Evolutionary conservation across 2,113 vertebrate genomes (phyloP).

Genomic region (Larimichthys crocea): DNA sequence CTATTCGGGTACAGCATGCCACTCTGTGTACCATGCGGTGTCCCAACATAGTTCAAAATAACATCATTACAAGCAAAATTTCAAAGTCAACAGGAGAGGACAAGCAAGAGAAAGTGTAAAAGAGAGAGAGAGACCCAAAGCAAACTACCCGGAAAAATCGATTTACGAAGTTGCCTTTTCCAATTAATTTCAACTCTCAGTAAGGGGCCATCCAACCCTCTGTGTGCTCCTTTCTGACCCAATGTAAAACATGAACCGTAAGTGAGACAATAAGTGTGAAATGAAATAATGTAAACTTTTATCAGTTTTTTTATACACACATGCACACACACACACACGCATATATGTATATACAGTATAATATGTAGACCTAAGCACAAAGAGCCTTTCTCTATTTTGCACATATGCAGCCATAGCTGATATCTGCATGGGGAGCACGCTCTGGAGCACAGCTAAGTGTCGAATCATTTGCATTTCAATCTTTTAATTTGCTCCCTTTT

Average conservation of each 20-base stretch:
- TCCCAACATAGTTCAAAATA: neutral
- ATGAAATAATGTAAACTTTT: slow-evolving; percentile 29
- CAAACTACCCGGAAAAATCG: slow-evolving; percentile 17
- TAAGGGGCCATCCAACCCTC: slow-evolving; percentile 4
- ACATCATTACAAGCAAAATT: slow-evolving; percentile 33
- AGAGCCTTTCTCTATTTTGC: slow-evolving; percentile 2
- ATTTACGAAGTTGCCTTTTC: slow-evolving; percentile 41
- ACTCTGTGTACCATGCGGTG: neutral
- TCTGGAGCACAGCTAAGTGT: slow-evolving; percentile 46
- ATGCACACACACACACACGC: slow-evolving; percentile 2
- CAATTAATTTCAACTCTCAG: slow-evolving; percentile 23
- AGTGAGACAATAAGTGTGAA: slow-evolving; percentile 14
- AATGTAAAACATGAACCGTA: slow-evolving; percentile 36
- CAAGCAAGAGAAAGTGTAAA: neutral
- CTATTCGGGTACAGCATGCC: neutral
- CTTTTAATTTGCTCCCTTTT: slow-evolving; percentile 70
- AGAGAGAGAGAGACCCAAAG: neutral
- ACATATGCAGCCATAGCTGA: slow-evolving; percentile 22
- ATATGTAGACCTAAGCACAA: slow-evolving; percentile 21
- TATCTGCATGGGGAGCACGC: slow-evolving; percentile 37
- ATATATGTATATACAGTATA: neutral
- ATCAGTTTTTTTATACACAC: slow-evolving; percentile 12
- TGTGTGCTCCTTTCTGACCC: neutral
- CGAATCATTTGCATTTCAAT: slow-evolving; percentile 69
- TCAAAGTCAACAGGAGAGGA: slow-evolving; percentile 11